Conservation (phyloP, 2,113 vertebrate genomes). For the Cariama cristata region DNA sequence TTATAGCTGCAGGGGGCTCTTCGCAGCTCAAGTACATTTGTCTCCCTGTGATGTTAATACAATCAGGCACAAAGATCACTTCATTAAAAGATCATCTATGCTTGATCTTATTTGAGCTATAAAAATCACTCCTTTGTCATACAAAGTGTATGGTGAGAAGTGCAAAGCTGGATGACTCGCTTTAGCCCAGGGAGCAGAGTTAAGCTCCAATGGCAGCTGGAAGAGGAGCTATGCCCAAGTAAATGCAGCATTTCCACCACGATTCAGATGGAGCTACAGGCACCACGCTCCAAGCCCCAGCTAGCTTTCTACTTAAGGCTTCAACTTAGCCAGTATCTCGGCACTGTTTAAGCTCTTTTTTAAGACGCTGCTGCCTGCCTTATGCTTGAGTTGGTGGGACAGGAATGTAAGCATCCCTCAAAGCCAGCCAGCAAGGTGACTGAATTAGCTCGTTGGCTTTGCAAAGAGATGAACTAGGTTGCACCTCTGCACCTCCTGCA, state of each 20-base stretch:
- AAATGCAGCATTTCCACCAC: neutral
- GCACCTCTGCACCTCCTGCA: neutral
- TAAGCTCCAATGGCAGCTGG: neutral
- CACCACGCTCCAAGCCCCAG: neutral
- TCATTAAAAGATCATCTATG: slow-evolving; percentile 55
- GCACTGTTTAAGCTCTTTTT: neutral
- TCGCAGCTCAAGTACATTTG: slow-evolving; percentile 2
- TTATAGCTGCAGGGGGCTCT: slow-evolving; percentile 37
- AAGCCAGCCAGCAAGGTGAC: neutral
- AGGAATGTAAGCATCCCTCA: neutral
- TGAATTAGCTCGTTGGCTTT: neutral
- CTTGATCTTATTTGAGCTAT: neutral
- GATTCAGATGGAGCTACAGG: neutral
- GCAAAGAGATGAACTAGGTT: neutral
- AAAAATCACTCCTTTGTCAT: neutral
- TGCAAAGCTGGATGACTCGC: neutral
- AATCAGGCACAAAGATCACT: slow-evolving; percentile 52
- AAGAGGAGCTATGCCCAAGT: neutral
- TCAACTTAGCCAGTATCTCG: neutral
- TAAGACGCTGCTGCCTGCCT: neutral
- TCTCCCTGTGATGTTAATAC: slow-evolving; percentile 48
- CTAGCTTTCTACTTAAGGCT: neutral
- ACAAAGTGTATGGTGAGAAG: neutral
- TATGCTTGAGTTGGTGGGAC: neutral
- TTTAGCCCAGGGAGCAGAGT: neutral